Percentiles rank a stretch among this genome's conserved stretches.
Evolutionary conservation across 2,888 invertebrate species (phyloP).

Genomic region (Eupithecia tripunctaria): DNA sequence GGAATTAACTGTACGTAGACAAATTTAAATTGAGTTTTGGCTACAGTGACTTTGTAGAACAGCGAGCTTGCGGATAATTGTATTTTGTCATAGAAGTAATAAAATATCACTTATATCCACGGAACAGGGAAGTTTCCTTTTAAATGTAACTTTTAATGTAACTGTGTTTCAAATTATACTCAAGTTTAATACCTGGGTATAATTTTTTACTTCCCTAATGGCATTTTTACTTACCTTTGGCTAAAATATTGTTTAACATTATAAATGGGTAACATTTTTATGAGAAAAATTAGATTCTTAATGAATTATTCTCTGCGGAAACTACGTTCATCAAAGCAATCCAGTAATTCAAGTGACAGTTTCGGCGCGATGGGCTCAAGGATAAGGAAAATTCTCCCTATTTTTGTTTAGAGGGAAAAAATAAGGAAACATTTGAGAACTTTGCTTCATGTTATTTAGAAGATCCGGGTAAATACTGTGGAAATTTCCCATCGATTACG

Average conservation of each 20-base stretch:
- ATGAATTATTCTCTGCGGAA: slow-evolving; percentile 3
- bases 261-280: not conserved
- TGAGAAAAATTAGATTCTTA: not conserved
- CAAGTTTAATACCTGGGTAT: not conserved
- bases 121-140: not conserved
- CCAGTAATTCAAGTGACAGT: slow-evolving; percentile 14
- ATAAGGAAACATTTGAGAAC: slow-evolving; percentile 29
- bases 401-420: slow-evolving; percentile 32
- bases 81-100: slow-evolving; percentile 49
- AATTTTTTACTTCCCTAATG: not conserved
- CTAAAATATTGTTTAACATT: not conserved
- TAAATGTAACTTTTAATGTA: not conserved
- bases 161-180: not conserved
- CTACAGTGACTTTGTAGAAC: slow-evolving; percentile 67
- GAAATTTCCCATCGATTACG: slow-evolving; percentile 10
- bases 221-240: not conserved
- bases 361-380: slow-evolving; percentile 18
- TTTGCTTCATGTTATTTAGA: slow-evolving; percentile 9
- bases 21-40: slow-evolving; percentile 77
- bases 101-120: not conserved
- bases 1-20: slow-evolving; percentile 65
- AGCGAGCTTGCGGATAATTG: slow-evolving; percentile 72
- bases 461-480: slow-evolving; percentile 17
- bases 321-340: slow-evolving; percentile 11
- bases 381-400: slow-evolving; percentile 13